A percentile compares a stretch with the other conserved stretches of the same genome.
phyloP scores from a whole-genome alignment of 30 jellyfish, hydroid and myxozoan genomes.

The Hydractinia echinata region DNA sequence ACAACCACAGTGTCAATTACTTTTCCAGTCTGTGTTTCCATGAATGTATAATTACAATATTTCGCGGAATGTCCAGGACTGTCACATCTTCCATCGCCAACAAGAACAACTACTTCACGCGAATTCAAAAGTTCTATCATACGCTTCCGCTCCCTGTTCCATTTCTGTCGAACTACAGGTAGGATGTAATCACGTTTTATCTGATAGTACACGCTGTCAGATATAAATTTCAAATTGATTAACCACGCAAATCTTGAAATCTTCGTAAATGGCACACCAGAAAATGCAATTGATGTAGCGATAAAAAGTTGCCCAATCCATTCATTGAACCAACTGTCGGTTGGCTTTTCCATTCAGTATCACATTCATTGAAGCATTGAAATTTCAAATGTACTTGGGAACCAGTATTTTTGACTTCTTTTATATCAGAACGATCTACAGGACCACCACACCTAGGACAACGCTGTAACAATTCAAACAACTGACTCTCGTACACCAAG shows the following conservation, averaged over 20 bases:
- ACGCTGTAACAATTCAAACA: not conserved
- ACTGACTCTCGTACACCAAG: not conserved
- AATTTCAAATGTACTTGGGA: not conserved
- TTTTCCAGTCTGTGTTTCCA: slow-evolving; percentile 2
- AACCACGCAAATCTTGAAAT: slow-evolving; percentile 10
- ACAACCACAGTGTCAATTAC: not conserved
- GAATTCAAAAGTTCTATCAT: not conserved
- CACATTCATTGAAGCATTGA: not conserved
- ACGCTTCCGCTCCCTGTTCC: slow-evolving; percentile 15
- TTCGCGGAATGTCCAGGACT: slow-evolving; percentile 8
- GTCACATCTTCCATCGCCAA: slow-evolving; percentile 17
- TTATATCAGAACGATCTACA: slow-evolving; percentile 3
- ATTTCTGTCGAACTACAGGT: slow-evolving; percentile 11
- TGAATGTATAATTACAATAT: not conserved
- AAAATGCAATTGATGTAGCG: not conserved
- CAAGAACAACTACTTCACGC: not conserved
- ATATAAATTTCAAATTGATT: slow-evolving; percentile 6
- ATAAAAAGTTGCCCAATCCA: not conserved
- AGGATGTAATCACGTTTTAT: slow-evolving; percentile 3
- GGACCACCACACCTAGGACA: slow-evolving; percentile 11
- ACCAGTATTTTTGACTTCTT: not conserved
- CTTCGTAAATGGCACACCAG: slow-evolving; percentile 18
- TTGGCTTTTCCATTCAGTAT: not conserved
- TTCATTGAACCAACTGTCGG: not conserved
- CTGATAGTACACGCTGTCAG: not conserved